A percentile compares a stretch with the other conserved stretches of the same genome.
Evolutionary conservation across 2,888 invertebrate genomes (phyloP).

Genomic region (Oligia latruncula): DNA sequence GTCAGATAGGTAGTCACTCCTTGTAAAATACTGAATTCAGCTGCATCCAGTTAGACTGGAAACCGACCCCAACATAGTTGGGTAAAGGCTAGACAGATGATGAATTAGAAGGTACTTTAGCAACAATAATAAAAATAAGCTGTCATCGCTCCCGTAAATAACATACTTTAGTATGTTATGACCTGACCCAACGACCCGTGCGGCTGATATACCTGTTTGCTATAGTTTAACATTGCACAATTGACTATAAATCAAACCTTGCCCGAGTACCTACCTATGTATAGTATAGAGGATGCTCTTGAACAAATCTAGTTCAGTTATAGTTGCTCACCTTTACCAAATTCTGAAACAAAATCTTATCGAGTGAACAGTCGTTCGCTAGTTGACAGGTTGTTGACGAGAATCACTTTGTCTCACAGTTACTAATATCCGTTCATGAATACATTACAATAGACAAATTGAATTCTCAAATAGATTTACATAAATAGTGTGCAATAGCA

Average conservation of each 20-base stretch:
- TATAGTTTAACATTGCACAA: neutral
- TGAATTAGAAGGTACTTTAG: neutral
- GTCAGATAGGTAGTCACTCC: too few species aligned
- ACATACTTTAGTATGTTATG: too few species aligned
- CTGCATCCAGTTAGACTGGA: too few species aligned
- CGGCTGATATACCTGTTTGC: neutral
- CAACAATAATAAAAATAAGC: too few species aligned
- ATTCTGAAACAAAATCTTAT: constrained; percentile 60
- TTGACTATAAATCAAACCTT: neutral
- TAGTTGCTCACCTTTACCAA: constrained; percentile 46
- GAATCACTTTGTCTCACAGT: constrained; percentile 76
- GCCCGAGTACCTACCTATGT: neutral
- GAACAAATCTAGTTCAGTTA: constrained; percentile 37
- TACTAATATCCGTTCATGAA: constrained; percentile 83
- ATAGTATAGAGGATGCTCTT: neutral
- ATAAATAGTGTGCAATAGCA: constrained; percentile 88
- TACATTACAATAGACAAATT: constrained; percentile 87
- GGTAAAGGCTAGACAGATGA: too few species aligned
- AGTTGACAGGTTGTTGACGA: constrained; percentile 80
- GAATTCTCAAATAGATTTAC: constrained; percentile 88
- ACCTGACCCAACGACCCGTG: too few species aligned
- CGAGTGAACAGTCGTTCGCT: constrained; percentile 67
- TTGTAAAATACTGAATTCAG: too few species aligned
- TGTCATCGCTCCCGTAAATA: too few species aligned
- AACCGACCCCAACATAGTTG: too few species aligned